These are phyloP conservation scores for Melanotaenia nigrans DNA, from an alignment of 2,797 vertebrate species.

Conservation along the genomic window DNA sequence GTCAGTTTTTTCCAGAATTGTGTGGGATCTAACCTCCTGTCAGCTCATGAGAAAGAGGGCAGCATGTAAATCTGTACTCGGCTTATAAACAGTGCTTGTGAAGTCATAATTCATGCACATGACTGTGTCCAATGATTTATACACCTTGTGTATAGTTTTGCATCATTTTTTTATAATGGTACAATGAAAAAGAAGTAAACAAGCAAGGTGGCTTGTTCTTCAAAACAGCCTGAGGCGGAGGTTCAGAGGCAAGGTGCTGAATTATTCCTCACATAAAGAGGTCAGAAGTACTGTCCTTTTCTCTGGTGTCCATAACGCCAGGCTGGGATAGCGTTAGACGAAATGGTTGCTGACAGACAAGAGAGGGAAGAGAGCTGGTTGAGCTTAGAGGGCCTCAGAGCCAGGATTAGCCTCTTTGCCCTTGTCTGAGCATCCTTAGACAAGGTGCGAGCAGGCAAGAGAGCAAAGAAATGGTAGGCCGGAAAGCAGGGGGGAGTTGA, in stretches of 20 bases:
- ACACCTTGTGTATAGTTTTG: not conserved
- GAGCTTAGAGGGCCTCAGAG: constrained; percentile 66
- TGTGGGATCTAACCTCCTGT: not conserved
- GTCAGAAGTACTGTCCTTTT: constrained; percentile 59
- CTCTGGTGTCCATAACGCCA: constrained; percentile 58
- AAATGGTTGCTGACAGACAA: constrained; percentile 67
- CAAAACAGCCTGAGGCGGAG: constrained; percentile 33
- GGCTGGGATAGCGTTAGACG: constrained; percentile 52
- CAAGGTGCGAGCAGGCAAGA: constrained; percentile 37
- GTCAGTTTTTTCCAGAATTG: not conserved
- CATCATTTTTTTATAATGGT: not conserved
- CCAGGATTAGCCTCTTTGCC: constrained; percentile 75
- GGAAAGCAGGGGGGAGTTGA: constrained; percentile 46
- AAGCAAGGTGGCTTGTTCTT: constrained; percentile 20
- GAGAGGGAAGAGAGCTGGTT: constrained; percentile 56
- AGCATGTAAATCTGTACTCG: constrained; percentile 2
- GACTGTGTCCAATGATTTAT: not conserved
- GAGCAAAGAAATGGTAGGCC: constrained; percentile 40
- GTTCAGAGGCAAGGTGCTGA: constrained; percentile 55
- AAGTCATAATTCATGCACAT: not conserved
- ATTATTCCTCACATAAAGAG: constrained; percentile 57
- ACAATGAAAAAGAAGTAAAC: not conserved
- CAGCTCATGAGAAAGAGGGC: constrained; percentile 8
- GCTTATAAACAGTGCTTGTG: constrained; percentile 6
- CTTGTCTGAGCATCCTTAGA: constrained; percentile 52